Evolutionary conservation across 2,888 invertebrate species (phyloP), one percentile per base, ranked within the genome.

Genomic region (Ochlodes sylvanus): DNA sequence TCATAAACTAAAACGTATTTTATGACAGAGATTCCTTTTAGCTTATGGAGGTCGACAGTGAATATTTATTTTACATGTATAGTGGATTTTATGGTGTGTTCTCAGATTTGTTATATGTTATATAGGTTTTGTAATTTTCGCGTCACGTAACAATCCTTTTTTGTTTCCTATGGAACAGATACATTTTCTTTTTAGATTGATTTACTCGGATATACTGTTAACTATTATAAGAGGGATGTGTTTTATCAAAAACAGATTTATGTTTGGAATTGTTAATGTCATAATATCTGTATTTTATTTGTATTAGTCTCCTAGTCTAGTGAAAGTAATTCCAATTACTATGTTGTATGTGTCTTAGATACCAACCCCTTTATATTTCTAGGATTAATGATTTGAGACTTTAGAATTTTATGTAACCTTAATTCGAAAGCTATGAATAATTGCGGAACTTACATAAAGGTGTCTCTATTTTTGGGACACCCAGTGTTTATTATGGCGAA

Each of bases 41-140:
- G 21, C n/a, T 47, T 17, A 47, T 17, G 55, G 42, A 27, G 17
- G 17, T 42, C 2, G 7, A 34, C 32, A 27, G 9, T 44, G 17
- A 14, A 47, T 62, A 68, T 62, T 62, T 68, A 63, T 61, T 68
- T 27, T 50, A 41, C 42, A 9, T 57, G 10, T 47, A 21, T 57
- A 57, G 63, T 61, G 52, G 15, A 58, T 41, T 41, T 47, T 65
- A 58, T 58, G 65, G 15, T 58, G 34, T 47, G 27, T 57, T 57
- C 56, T 21, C 47, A 54, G 15, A 21, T 57, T 65, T 58, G 41
- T 58, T 58, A 52, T 27, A 41, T 58, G 32, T 57, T 65, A 27
- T 65, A 15, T 65, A 58, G 57, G 21, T 64, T 64, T 64, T 64
- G n/a, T 57, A 50, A 32, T 47, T 47, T 17, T 64, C 47, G 54